Percentiles rank a stretch among this genome's conserved stretches.
phyloP scores from a whole-genome alignment of 1,140 invertebrate species.

The Antheraea mylitta region DNA sequence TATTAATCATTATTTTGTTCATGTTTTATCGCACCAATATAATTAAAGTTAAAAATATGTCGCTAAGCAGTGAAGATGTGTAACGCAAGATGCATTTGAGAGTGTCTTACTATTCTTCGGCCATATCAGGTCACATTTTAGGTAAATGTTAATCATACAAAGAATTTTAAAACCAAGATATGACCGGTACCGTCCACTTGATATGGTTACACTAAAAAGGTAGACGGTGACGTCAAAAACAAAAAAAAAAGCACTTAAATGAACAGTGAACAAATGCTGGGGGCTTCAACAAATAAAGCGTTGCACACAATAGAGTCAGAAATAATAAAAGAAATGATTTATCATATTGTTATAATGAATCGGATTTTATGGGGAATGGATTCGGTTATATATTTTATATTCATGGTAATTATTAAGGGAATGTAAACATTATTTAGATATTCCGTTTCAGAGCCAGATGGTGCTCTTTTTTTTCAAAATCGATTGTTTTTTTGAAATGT shows the following conservation, averaged over 20 bases:
- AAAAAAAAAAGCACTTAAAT: conserved; percentile 33
- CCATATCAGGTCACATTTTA: too few species aligned
- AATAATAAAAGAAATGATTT: conserved; percentile 51
- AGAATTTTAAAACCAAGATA: too few species aligned
- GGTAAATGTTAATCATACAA: too few species aligned
- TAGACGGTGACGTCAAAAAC: background rate
- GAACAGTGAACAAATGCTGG: conserved; percentile 32
- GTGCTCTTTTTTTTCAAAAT: background rate
- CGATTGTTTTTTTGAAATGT: background rate
- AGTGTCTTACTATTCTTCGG: too few species aligned
- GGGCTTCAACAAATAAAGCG: conserved; percentile 37
- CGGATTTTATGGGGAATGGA: background rate
- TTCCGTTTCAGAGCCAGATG: background rate
- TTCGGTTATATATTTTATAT: conserved; percentile 8
- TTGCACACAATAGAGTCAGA: conserved; percentile 35
- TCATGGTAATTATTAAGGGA: background rate
- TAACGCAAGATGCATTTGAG: too few species aligned
- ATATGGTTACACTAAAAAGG: too few species aligned
- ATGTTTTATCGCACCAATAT: too few species aligned
- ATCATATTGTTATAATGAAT: conserved; percentile 41
- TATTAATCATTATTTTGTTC: too few species aligned
- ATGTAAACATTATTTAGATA: background rate
- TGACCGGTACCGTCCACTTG: too few species aligned
- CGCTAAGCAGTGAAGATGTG: too few species aligned
- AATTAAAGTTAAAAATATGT: too few species aligned